Evolutionary conservation across 2,888 invertebrate genomes (phyloP), one percentile per base, ranked within the genome.

Genomic region (Liodrosophila aerea): DNA sequence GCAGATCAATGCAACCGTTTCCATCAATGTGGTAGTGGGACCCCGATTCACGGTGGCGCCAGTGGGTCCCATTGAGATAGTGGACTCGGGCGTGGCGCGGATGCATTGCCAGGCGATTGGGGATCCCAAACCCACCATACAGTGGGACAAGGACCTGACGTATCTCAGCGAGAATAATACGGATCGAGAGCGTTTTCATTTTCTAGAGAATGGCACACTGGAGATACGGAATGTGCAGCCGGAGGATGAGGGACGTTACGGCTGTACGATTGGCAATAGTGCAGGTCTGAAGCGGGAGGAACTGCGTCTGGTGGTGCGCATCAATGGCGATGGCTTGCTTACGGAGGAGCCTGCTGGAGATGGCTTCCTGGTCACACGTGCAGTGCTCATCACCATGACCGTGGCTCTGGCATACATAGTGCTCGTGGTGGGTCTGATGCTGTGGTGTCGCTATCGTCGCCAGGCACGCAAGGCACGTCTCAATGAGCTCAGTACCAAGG

Each of bases 221-320:
- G 91, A 93, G 64, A 94, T 98, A 59, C 92, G 92, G 2, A 93
- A 94, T 82, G 95, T 95, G 4, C 92, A 94, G 57, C 91, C 93
- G 69, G 93, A 93, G 37, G 97, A 98, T 89, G 94, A 95, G 67
- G 98, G 96, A 47, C 93, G 93, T 63, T 98, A 98, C 89, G 97
- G 96, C 0, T 98, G 98, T 87, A 97, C 96, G 0, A 98, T 97
- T n/a, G 98, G 98, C 52, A 98, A 97, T 88, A 95, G 95, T 72
- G 98, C 97, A 0, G 98, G 98, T 0, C 91, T 97, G 18, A 95
- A 94, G 69, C 91, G 97, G 34, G 94, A 94, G 65, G 97, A 97
- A 88, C 93, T 96, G 13, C 92, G 92, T 43, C 91, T 98, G 1
- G 90, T 94, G 50, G 97, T 98, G 7, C 89, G 90, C 72, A 93